These are phyloP conservation scores for Cromileptes altivelis DNA, from an alignment of 2,113 vertebrate species.

Conservation along the genomic window DNA sequence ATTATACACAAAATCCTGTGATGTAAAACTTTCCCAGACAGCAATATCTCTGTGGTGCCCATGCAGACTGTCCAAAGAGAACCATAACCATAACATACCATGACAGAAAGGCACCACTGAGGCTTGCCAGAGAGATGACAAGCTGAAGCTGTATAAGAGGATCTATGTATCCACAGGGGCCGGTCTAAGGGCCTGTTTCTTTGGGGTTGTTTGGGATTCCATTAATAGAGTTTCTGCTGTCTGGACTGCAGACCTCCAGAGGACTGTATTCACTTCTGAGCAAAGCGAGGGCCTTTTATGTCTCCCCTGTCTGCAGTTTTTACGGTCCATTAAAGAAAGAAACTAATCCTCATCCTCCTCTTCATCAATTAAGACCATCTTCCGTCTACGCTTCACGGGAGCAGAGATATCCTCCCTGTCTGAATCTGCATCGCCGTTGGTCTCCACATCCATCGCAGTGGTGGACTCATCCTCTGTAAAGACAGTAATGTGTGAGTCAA, in stretches of 20 bases:
- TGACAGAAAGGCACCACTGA: not conserved
- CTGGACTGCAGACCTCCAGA: slow-evolving; percentile 22
- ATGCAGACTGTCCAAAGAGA: not conserved
- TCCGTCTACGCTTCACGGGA: slow-evolving; percentile 85
- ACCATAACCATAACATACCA: not conserved
- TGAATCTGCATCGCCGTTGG: slow-evolving; percentile 65
- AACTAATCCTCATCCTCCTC: slow-evolving; percentile 76
- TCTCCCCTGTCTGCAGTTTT: slow-evolving; percentile 20
- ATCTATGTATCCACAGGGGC: slow-evolving; percentile 15
- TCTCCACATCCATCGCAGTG: slow-evolving; percentile 21
- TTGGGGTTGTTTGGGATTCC: slow-evolving; percentile 21
- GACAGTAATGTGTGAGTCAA: not conserved
- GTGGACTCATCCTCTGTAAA: slow-evolving; percentile 46
- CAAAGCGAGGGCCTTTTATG: slow-evolving; percentile 1
- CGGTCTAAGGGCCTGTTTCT: not conserved
- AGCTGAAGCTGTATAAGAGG: not conserved
- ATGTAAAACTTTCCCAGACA: not conserved
- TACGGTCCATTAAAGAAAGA: slow-evolving; percentile 45
- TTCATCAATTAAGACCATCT: slow-evolving; percentile 88
- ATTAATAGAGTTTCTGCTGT: slow-evolving; percentile 30
- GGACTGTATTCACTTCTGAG: slow-evolving; percentile 1
- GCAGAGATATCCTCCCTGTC: slow-evolving; percentile 75
- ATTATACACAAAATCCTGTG: not conserved
- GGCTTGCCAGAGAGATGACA: not conserved
- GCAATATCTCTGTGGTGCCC: not conserved